Conservation (phyloP, 2,888 invertebrate species). For the Callinectes sapidus region DNA sequence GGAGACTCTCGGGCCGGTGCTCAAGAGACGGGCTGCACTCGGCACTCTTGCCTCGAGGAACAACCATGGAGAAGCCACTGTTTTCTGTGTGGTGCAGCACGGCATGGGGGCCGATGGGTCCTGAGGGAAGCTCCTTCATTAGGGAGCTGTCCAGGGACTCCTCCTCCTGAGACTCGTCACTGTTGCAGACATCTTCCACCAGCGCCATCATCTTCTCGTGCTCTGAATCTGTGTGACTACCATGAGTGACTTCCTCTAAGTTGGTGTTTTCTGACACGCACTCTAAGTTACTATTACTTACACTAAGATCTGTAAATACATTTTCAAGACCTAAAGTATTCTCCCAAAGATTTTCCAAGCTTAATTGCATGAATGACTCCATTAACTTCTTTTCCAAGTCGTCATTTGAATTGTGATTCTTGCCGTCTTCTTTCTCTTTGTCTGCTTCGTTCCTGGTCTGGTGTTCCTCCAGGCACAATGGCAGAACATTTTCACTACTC, state of each 20-base stretch:
- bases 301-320: slow-evolving; percentile 53
- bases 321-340: slow-evolving; percentile 56
- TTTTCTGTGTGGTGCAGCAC: slow-evolving; percentile 68
- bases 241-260: slow-evolving; percentile 30
- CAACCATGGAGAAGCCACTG: slow-evolving; percentile 69
- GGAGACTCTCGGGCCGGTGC: slow-evolving; percentile 36
- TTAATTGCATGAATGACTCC: slow-evolving; percentile 60
- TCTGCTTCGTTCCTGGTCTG: background rate
- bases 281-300: slow-evolving; percentile 59
- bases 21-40: slow-evolving; percentile 45
- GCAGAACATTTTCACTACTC: slow-evolving; percentile 48
- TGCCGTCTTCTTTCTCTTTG: background rate
- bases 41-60: slow-evolving; percentile 64
- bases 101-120: slow-evolving; percentile 69
- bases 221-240: slow-evolving; percentile 59
- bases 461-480: slow-evolving; percentile 49
- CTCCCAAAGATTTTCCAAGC: slow-evolving; percentile 64
- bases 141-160: slow-evolving; percentile 28
- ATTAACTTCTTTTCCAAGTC: slow-evolving; percentile 60
- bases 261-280: slow-evolving; percentile 42
- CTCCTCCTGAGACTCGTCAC: slow-evolving; percentile 63
- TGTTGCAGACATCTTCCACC: slow-evolving; percentile 64
- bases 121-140: slow-evolving; percentile 55
- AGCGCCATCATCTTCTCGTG: slow-evolving; percentile 65
- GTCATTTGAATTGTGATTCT: slow-evolving; percentile 38